Conservation (phyloP, 1,140 invertebrate species). For the Drosophila auraria region DNA sequence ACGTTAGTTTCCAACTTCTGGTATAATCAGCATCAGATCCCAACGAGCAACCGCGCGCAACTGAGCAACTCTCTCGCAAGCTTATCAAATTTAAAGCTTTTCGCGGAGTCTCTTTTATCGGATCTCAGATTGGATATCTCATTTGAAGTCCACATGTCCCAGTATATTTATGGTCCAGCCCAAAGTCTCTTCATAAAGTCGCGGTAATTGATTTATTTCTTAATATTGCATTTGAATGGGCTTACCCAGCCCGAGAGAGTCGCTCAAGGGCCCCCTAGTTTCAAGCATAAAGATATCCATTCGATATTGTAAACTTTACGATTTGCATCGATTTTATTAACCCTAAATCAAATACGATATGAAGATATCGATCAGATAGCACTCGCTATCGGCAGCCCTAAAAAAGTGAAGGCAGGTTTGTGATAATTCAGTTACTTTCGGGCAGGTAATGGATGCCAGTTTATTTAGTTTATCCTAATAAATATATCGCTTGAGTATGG, state of each 20-base stretch:
- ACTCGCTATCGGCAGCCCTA: neutral
- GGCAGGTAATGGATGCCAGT: conserved; percentile 25
- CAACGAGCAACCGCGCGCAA: conserved; percentile 8
- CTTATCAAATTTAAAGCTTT: conserved; percentile 36
- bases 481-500: conserved; percentile 37
- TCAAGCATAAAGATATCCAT: conserved; percentile 11
- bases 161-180: conserved; percentile 20
- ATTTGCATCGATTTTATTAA: conserved; percentile 43
- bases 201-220: conserved; percentile 31
- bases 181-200: conserved; percentile 41
- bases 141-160: conserved; percentile 5
- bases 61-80: conserved; percentile 2
- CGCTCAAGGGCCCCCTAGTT: neutral
- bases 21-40: conserved; percentile 17
- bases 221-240: conserved; percentile 8
- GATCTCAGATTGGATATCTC: conserved; percentile 16
- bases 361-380: conserved; percentile 4
- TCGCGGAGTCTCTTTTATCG: conserved; percentile 19
- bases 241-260: neutral
- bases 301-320: conserved; percentile 3
- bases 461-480: conserved; percentile 23
- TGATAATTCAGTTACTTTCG: neutral
- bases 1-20: neutral
- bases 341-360: conserved; percentile 36
- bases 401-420: conserved; percentile 9